Conservation (phyloP, 2,888 invertebrate species). For the Aporophyla nigra region DNA sequence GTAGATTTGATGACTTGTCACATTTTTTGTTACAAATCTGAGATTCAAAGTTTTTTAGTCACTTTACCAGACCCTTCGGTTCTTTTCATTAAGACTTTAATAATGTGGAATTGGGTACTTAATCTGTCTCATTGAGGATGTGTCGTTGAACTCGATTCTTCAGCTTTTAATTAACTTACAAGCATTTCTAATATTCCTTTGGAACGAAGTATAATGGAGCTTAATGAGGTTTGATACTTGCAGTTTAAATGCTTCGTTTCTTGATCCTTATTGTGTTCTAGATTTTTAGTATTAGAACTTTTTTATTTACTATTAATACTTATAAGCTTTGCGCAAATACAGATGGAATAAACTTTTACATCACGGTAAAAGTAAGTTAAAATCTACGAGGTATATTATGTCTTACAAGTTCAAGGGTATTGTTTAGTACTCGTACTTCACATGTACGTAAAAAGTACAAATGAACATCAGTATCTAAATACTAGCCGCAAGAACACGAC, state of each 20-base stretch:
- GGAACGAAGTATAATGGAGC: constrained; percentile 38
- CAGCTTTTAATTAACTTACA: constrained; percentile 58
- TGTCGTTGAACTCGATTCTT: constrained; percentile 57
- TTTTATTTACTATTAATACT: not conserved
- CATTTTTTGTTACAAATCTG: constrained; percentile 90
- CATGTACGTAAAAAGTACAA: constrained; percentile 24
- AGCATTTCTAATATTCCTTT: constrained; percentile 53
- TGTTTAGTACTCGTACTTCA: not conserved
- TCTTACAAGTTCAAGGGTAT: not conserved
- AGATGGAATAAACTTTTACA: not conserved
- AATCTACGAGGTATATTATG: not conserved
- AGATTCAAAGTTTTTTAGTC: constrained; percentile 89
- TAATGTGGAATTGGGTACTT: constrained; percentile 72
- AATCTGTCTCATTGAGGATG: constrained; percentile 60
- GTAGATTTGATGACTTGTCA: constrained; percentile 91
- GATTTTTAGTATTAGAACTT: not conserved
- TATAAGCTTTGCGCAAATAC: not conserved
- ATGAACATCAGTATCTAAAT: constrained; percentile 35
- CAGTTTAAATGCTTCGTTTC: constrained; percentile 28
- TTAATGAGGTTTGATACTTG: constrained; percentile 33
- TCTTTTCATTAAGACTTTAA: constrained; percentile 79
- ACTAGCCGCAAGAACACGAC: constrained; percentile 54
- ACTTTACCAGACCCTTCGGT: constrained; percentile 76
- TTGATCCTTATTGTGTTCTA: not conserved
- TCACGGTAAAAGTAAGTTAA: not conserved